Evolutionary conservation across 2,888 invertebrate species (phyloP).

Genomic region (Caradrina kadenii): DNA sequence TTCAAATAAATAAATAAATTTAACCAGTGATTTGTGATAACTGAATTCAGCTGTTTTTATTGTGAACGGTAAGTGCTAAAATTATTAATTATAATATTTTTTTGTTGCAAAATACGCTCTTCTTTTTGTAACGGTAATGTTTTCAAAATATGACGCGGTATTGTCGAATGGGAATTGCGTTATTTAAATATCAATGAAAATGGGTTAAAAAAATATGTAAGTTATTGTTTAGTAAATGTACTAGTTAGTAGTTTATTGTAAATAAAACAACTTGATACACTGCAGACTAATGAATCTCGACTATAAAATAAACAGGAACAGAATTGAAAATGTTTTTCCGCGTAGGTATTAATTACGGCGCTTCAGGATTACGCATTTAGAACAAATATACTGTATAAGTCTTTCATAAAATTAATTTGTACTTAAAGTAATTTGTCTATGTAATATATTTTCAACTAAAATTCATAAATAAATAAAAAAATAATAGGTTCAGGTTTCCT

Average conservation of each 20-base stretch:
- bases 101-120: neutral
- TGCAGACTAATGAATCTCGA: constrained; percentile 65
- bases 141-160: constrained; percentile 2
- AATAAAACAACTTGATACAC: constrained; percentile 58
- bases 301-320: constrained; percentile 50
- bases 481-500: no score
- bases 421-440: no score
- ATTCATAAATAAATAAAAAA: no score
- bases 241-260: constrained; percentile 42
- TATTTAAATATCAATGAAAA: constrained; percentile 23
- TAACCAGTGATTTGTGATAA: constrained; percentile 74
- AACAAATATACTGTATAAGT: neutral
- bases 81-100: neutral
- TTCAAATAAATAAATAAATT: constrained; percentile 68
- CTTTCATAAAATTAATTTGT: no score
- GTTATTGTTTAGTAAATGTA: constrained; percentile 44
- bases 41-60: constrained; percentile 64
- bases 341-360: neutral
- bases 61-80: constrained; percentile 72
- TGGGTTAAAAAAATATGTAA: constrained; percentile 13
- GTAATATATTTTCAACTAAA: no score
- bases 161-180: constrained; percentile 3
- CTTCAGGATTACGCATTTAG: neutral
- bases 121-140: neutral
- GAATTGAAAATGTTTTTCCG: neutral